phyloP scores from a whole-genome alignment of 2,888 invertebrate genomes.

The Agriotes lineatus region DNA sequence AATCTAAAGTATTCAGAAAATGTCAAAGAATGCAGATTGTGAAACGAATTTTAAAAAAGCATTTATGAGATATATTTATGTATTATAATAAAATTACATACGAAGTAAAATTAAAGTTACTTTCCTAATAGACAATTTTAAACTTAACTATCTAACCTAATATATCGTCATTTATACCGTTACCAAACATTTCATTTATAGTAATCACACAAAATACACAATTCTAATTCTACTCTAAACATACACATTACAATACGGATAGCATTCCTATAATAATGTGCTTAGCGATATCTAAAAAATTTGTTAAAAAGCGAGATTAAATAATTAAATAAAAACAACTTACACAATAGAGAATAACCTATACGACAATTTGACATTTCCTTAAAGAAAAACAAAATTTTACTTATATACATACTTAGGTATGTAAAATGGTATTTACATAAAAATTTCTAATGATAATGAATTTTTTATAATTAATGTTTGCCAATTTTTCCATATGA shows the following conservation, averaged over 20 bases:
- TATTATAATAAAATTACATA: slow-evolving; percentile 50
- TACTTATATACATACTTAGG: slow-evolving; percentile 36
- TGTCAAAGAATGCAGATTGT: no score
- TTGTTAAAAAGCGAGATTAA: slow-evolving; percentile 34
- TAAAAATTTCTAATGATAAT: slow-evolving; percentile 7
- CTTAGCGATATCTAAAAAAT: slow-evolving; percentile 27
- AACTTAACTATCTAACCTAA: slow-evolving; percentile 46
- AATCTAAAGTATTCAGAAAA: no score
- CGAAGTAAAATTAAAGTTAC: slow-evolving; percentile 49
- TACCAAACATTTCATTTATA: slow-evolving; percentile 48
- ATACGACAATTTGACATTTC: slow-evolving; percentile 18
- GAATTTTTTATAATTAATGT: slow-evolving; percentile 15
- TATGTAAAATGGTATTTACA: slow-evolving; percentile 36
- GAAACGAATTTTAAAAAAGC: no score
- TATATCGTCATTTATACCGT: slow-evolving; percentile 47
- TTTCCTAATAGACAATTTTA: slow-evolving; percentile 51
- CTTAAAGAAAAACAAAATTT: slow-evolving; percentile 13
- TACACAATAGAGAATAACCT: slow-evolving; percentile 3
- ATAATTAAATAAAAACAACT: slow-evolving; percentile 32
- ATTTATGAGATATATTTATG: slow-evolving; percentile 47
- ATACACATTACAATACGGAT: slow-evolving; percentile 42
- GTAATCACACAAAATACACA: slow-evolving; percentile 57
- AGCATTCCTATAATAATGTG: slow-evolving; percentile 31
- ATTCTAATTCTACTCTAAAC: slow-evolving; percentile 52
- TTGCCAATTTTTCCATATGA: slow-evolving; percentile 14